Evolutionary conservation across 2,888 invertebrate genomes (phyloP), one percentile per base, ranked within the genome.

Genomic region (Caenorhabditis afra): DNA sequence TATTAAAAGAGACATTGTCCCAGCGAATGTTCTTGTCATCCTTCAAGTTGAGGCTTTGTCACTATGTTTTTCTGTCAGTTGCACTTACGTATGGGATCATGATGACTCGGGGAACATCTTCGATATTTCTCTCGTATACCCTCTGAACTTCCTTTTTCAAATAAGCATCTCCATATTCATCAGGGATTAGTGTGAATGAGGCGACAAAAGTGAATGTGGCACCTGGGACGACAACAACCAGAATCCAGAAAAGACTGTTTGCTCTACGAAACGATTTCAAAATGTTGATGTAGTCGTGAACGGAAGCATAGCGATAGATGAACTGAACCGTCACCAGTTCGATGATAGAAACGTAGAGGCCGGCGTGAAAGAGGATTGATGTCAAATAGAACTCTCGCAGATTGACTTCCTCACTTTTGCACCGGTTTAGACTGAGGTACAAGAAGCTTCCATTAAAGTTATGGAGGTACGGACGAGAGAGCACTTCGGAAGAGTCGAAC

Each of bases 251-350:
- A 10, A 53, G 18, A 23, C 49, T 49, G n/a, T 10, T 29, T 5
- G 20, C 1, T 14, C 65, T 53, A 0, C 53, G 7, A 44, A 65
- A 65, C 7, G 53, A 39, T 11, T 55, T 52, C 53, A 64, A 53
- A 29, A 64, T 23, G 5, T 7, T 14, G 5, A 10, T 5, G 16
- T 45, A 29, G 12, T 45, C 44, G 11, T 53, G 44, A 10, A 65
- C 23, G 2, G 55, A 45, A 0, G 65, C 52, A 22, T 57, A 66
- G 14, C 66, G 66, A 18, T 47, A 57, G 7, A 66, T 47, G 47
- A 66, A 66, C n/a, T 66, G 66, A 23, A 66, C 14, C 5, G 53
- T 55, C 7, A 57, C 55, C 37, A 66, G 47, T 0, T 55, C 45
- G 12, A 66, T 66, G 12, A 66, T n/a, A 35, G 41, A 53, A 11